Evolutionary conservation across 1,140 invertebrate species (phyloP), one percentile per base, ranked within the genome.

Genomic region (Drosophila sucinea): DNA sequence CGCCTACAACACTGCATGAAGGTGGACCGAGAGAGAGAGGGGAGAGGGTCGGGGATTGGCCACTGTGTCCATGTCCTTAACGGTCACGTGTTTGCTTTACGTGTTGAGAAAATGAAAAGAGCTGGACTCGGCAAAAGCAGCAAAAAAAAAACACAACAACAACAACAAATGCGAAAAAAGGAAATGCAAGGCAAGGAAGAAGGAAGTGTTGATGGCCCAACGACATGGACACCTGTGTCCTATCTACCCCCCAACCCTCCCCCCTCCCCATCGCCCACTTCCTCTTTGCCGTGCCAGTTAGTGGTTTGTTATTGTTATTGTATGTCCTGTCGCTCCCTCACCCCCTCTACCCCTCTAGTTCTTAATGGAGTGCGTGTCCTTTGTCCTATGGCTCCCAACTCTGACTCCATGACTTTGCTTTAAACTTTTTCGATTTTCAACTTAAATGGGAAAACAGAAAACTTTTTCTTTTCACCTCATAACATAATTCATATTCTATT

Each of bases 51-150:
- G 74, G 32, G 67, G 67, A 60, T 35, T 35, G 60, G 64, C 74
- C 67, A 65, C 60, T 63, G 67, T 77, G 79, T 77, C 73, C 76
- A 69, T 83, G 80, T 89, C 84, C 84, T 87, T 86, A 86, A 86
- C 83, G 83, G 84, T 87, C 83, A 87, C 83, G 83, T 87, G 83
- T 87, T 87, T 87, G 70, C 80, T 79, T 89, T 87, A 87, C 83
- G 83, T 87, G 83, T 87, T 89, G 83, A 87, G 83, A 87, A 87
- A 87, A 87, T 87, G 83, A 87, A 89, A 86, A 85, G 81, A 83
- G 80, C 61, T 62, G 70, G 58, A 60, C 65, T 30, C 63, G 66
- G 54, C 58, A 61, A 40, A 30, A 11, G 23, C 44, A 33, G 30
- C 2, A 4, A 30, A 4, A 41, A 41, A 3, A 51, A 51, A 27